Evolutionary conservation across 2,113 vertebrate species (phyloP).

Genomic region (Podarcis raffonei): DNA sequence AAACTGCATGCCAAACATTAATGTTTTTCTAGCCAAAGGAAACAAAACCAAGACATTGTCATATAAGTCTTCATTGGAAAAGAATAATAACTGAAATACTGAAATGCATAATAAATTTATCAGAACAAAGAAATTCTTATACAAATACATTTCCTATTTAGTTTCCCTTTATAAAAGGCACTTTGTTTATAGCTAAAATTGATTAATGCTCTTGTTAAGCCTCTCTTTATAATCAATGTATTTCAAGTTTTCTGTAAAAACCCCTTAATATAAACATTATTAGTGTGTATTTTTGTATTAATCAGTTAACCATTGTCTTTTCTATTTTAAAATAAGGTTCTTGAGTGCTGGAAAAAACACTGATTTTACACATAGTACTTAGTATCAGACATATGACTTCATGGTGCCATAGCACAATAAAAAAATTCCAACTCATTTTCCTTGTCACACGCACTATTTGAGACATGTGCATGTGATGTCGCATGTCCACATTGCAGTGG

Average conservation of each 20-base stretch:
- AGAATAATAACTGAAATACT: too few relatives aligned
- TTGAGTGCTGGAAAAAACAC: conserved; percentile 50
- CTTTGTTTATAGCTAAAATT: conserved; percentile 66
- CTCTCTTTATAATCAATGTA: conserved; percentile 6
- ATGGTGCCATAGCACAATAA: conserved; percentile 42
- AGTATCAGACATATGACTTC: conserved; percentile 42
- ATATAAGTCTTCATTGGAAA: conserved; percentile 5
- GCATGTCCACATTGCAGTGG: too few relatives aligned
- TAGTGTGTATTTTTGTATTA: conserved; percentile 46
- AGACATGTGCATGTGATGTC: too few relatives aligned
- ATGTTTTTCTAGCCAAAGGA: conserved; percentile 51
- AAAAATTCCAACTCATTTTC: conserved; percentile 6
- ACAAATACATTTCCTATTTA: conserved; percentile 57
- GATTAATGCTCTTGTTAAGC: conserved; percentile 32
- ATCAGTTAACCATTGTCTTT: conserved; percentile 43
- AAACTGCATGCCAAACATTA: background rate
- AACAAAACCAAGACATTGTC: conserved; percentile 38
- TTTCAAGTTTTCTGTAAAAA: conserved; percentile 52
- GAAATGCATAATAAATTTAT: conserved; percentile 47
- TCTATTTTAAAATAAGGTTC: conserved; percentile 31
- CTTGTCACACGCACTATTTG: background rate
- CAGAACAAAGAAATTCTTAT: conserved; percentile 53
- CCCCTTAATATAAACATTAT: conserved; percentile 47
- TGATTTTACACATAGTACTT: conserved; percentile 44
- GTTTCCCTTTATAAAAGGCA: conserved; percentile 72